Evolutionary conservation across 2,888 invertebrate species (phyloP), one percentile per base, ranked within the genome.

Genomic region (Aphodius granarius): DNA sequence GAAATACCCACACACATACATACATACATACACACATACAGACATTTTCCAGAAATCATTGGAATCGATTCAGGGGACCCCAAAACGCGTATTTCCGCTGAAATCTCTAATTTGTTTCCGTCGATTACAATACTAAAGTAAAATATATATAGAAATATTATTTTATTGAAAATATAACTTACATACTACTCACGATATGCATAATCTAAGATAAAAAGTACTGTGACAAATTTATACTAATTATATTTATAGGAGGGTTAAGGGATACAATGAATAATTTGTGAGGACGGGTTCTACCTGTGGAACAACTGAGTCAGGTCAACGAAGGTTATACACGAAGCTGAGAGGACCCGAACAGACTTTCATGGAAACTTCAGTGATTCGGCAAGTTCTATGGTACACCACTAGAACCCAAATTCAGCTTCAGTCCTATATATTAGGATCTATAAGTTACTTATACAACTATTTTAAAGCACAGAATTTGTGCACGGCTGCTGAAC

Each of bases 401-500:
- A 23, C 23, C 23, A 5, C 13, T 3, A 43, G 66, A n/a, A 66
- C 18, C 18, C 5, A 66, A 66, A 21, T 66, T 66, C n/a, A 66
- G 66, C 5, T 64, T 16, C 64, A 43, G 43, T 13, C 13, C 13
- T 9, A 43, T 43, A 43, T 43, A 13, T n/a, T 43, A 43, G 43
- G 43, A 13, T 43, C 43, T 43, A 43, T 43, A 13, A 0, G 43
- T 43, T 9, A 43, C 43, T 13, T 43, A 43, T 13, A 43, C 43
- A 9, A 13, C 43, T 3, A 63, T 71, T 73, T 76, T 81, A 82
- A 70, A 81, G 78, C 71, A 85, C 77, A 72, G 81, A 82, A 79
- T 93, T 94, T 9, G 94, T 94, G 84, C 95, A 95, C 0, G 95
- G 95, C 82, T 95, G 95, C 83, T 95, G 95, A 3, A 95, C 91